Evolutionary conservation across 2,113 vertebrate genomes (phyloP).

Genomic region (Peucedramus taeniatus): DNA sequence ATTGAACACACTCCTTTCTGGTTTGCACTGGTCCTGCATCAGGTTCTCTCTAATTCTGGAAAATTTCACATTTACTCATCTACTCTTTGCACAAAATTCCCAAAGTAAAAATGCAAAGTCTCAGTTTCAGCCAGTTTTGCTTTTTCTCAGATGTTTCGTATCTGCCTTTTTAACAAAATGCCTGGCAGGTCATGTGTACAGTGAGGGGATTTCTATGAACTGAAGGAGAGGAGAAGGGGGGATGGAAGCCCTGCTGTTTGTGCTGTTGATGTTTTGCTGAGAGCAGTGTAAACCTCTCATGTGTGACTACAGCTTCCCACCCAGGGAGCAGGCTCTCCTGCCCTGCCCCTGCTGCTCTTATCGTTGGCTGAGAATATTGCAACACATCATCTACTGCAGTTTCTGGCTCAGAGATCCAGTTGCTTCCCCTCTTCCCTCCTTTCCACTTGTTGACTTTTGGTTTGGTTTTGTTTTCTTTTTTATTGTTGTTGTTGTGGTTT

Average conservation of each 20-base stretch:
- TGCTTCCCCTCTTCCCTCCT: neutral
- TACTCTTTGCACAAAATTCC: neutral
- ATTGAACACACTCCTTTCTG: neutral
- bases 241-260: neutral
- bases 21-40: neutral
- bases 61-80: neutral
- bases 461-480: neutral
- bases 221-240: neutral
- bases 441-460: neutral
- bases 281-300: neutral
- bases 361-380: neutral
- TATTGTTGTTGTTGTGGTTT: too few relatives aligned
- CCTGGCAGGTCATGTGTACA: neutral
- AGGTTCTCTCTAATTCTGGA: neutral
- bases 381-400: neutral
- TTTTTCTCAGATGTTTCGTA: neutral
- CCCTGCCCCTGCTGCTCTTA: neutral
- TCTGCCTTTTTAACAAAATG: neutral
- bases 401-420: neutral
- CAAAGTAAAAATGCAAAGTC: neutral
- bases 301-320: neutral
- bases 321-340: neutral
- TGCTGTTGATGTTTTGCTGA: neutral
- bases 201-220: neutral
- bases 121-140: neutral